Base-by-base conservation (phyloP, 2,113 vertebrate species). In the Aphelocoma coerulescens region DNA sequence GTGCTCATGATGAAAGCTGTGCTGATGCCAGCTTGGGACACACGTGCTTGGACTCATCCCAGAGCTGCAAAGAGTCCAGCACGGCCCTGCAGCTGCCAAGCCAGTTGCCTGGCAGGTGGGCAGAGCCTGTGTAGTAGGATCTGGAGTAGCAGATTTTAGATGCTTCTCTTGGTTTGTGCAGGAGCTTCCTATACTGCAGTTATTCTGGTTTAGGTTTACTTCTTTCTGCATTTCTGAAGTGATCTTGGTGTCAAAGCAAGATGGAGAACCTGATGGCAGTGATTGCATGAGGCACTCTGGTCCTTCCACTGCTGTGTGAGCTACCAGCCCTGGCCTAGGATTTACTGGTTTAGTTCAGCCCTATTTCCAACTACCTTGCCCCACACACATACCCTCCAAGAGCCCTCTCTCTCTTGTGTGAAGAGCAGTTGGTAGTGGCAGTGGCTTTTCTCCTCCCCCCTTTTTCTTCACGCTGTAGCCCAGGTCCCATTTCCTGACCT, bases 1-100 rank as follows among this genome's bases (percentile, higher is more conserved):
- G 74, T 82, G 78, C 58, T 73, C 46, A 15, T n/a, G 43, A 84
- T 71, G 90, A 91, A 95, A 96, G 35, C 65, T 73, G 54, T 67
- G 73, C 85, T 22, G 23, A 54, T 3, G 23, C 88, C 71, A 82
- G 83, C 28, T 61, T 69, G 37, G 49, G 65, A 83, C 13, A 4
- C 0, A 1, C 5, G 0, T 3, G 4, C 54, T 85, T 95, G 90
- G 91, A 89, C 22, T 46, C 13, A 5, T 68, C 88, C 68, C 91
- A 95, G 68, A 23, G 52, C 39, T 88, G 86, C 74, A 80, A 48
- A 83, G 63, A 78, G 88, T 71, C 61, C 73, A 57, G 67, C 20
- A 15, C 2, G 1, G n/a, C 30, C n/a, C 65, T 55, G 55, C 73
- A 94, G 62, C 61, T 96, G 88, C 63, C 21, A 3, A 96, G 49